Base-by-base conservation (phyloP, 2,888 invertebrate species). In the Formica aserva region DNA sequence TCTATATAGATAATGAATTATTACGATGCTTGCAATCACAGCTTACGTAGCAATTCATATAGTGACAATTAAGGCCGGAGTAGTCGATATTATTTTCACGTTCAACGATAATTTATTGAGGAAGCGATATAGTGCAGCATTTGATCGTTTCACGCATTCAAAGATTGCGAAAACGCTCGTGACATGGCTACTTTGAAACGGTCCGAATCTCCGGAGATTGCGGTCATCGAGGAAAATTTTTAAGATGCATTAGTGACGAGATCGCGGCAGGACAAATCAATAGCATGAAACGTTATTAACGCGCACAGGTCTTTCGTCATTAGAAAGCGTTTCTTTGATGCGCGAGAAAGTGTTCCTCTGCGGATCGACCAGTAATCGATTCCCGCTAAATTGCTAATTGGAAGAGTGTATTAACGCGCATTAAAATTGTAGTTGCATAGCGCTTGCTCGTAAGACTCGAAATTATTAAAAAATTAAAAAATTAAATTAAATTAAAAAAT, bases 311-410 rank as follows among this genome's bases (percentile, higher is more conserved):
- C 45, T 88, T 87, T 89, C 86, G 72, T 69, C 87, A 89, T 86
- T 89, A 86, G 89, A 89, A 89, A 89, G 85, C 77, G 86, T 84
- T 89, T 81, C 86, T 83, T 81, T 72, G 62, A 80, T 71, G 66
- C 78, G 57, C 84, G 83, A 84, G 83, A 87, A 86, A 87, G 83
- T 76, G 76, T 82, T 80, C 82, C 71, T 67, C 13, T 11, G 41
- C 18, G 26, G 32, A 76, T 80, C 65, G 65, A 77, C 65, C 67
- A 75, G 69, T 82, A 76, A 87, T 85, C 60, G 78, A 84, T 86
- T 78, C 75, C 62, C 60, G 41, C 55, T 71, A 77, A 84, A 75
- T 62, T 62, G 55, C 29, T 66, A 71, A 72, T 41, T 60, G 41
- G 60, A 66, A 60, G 62, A 22, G 5, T 29, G 26, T 22, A 60